These are phyloP conservation scores for Drosophila ironensis DNA, from an alignment of 1,140 invertebrate genomes.

Conservation along the genomic window DNA sequence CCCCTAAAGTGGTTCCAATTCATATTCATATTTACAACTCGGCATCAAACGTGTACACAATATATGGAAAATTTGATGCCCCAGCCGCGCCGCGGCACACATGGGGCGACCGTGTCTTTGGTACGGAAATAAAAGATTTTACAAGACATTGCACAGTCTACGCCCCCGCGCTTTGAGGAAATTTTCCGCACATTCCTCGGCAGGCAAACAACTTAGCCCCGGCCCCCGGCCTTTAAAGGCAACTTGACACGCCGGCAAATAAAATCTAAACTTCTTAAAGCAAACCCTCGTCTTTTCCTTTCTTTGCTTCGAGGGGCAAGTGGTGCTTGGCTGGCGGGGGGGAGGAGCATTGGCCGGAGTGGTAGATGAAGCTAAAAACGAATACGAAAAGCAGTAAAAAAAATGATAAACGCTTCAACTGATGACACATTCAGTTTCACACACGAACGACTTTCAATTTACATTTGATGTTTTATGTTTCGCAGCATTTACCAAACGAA, in stretches of 20 bases:
- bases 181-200: conserved; percentile 16
- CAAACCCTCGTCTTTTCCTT: conserved; percentile 7
- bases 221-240: conserved; percentile 51
- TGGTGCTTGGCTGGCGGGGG: no score
- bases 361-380: conserved; percentile 42
- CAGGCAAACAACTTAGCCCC: conserved; percentile 59
- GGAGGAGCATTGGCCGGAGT: not conserved
- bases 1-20: conserved; percentile 36
- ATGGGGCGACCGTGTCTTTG: conserved; percentile 26
- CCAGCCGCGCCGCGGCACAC: conserved; percentile 8
- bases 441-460: conserved; percentile 80
- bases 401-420: conserved; percentile 81
- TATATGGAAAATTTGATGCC: conserved; percentile 47
- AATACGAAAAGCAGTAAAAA: conserved; percentile 72
- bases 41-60: conserved; percentile 4
- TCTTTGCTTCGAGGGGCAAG: no score
- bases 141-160: conserved; percentile 62
- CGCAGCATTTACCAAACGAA: conserved; percentile 73
- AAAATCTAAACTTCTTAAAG: conserved; percentile 62
- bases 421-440: conserved; percentile 80
- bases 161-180: not conserved
- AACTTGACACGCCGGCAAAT: conserved; percentile 71
- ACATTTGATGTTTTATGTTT: conserved; percentile 81
- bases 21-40: conserved; percentile 61
- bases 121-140: conserved; percentile 70